Percentiles rank a stretch among this genome's conserved stretches.
These are phyloP conservation scores for Drosophila flavopinicola DNA, from an alignment of 2,888 invertebrate genomes.

Conservation along the genomic window DNA sequence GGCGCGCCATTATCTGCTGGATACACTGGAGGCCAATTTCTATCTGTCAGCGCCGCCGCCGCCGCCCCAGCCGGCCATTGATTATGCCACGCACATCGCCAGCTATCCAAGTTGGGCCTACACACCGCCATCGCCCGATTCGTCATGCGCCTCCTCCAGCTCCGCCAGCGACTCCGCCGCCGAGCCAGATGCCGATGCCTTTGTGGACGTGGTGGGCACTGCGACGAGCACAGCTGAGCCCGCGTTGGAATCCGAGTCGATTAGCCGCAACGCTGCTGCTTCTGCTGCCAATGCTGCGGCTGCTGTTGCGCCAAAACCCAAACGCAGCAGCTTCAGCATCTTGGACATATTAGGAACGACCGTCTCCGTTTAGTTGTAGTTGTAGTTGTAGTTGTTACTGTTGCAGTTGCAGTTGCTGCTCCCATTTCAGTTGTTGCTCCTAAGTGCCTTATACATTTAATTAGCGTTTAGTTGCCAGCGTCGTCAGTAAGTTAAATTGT, in stretches of 20 bases:
- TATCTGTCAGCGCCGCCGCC: conserved; percentile 63
- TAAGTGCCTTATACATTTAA: conserved; percentile 72
- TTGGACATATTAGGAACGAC: conserved; percentile 81
- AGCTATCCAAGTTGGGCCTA: conserved; percentile 72
- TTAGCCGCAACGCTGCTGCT: conserved; percentile 26
- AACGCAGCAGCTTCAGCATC: conserved; percentile 82
- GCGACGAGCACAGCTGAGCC: conserved; percentile 35
- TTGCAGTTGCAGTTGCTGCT: conserved; percentile 27
- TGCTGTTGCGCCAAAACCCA: conserved; percentile 57
- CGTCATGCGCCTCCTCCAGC: conserved; percentile 53
- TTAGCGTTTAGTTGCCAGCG: conserved; percentile 62
- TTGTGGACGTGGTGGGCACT: conserved; percentile 79
- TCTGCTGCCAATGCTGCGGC: conserved; percentile 12
- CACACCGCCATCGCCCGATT: conserved; percentile 69
- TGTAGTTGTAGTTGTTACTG: not conserved
- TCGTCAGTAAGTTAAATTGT: conserved; percentile 66
- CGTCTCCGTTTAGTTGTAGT: conserved; percentile 50
- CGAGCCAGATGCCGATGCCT: conserved; percentile 62
- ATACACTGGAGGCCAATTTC: conserved; percentile 70
- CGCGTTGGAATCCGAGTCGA: conserved; percentile 39
- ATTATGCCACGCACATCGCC: conserved; percentile 70
- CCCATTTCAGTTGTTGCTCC: conserved; percentile 57
- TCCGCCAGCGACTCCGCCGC: conserved; percentile 40
- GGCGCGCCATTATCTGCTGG: conserved; percentile 64
- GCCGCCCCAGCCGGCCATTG: conserved; percentile 50